Percentiles rank a stretch among this genome's conserved stretches.
These are phyloP conservation scores for Daboia siamensis DNA, from an alignment of 2,113 vertebrate species.

Conservation along the genomic window DNA sequence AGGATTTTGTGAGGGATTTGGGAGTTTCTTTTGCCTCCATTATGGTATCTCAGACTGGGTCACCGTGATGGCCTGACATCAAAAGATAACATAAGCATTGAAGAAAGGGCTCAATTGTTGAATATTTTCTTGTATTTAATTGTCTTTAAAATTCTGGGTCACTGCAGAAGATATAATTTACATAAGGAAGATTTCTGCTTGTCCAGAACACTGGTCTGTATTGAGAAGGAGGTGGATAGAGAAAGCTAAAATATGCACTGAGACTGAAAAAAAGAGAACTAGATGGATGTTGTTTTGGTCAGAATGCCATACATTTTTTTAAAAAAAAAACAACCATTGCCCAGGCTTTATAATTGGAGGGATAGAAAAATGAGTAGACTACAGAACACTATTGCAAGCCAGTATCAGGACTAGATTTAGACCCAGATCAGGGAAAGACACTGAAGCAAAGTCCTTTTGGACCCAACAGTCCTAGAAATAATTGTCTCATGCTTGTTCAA, in stretches of 20 bases:
- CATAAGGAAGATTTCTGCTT: conserved; percentile 30
- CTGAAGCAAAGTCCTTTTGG: not conserved
- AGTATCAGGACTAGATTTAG: not conserved
- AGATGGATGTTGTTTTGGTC: not conserved
- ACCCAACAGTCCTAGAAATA: not conserved
- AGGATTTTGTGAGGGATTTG: conserved; percentile 59
- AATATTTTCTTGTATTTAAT: conserved; percentile 14
- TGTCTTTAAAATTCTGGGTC: conserved; percentile 23
- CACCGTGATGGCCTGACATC: conserved; percentile 61
- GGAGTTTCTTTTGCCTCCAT: conserved; percentile 43
- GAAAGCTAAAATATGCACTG: not conserved
- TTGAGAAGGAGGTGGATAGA: conserved; percentile 8
- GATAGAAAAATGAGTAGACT: not conserved
- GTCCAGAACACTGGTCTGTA: not conserved
- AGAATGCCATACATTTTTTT: not conserved
- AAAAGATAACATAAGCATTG: conserved; percentile 52
- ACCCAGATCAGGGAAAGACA: not conserved
- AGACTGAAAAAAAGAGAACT: not conserved
- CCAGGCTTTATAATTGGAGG: not conserved
- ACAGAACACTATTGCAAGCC: not conserved
- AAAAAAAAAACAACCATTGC: not conserved
- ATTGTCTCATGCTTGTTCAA: not conserved
- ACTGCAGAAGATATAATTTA: not conserved
- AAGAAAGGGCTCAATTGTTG: conserved; percentile 31
- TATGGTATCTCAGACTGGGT: conserved; percentile 54